phyloP scores from a whole-genome alignment of 2,888 invertebrate genomes.

The Chalcis sispes region DNA sequence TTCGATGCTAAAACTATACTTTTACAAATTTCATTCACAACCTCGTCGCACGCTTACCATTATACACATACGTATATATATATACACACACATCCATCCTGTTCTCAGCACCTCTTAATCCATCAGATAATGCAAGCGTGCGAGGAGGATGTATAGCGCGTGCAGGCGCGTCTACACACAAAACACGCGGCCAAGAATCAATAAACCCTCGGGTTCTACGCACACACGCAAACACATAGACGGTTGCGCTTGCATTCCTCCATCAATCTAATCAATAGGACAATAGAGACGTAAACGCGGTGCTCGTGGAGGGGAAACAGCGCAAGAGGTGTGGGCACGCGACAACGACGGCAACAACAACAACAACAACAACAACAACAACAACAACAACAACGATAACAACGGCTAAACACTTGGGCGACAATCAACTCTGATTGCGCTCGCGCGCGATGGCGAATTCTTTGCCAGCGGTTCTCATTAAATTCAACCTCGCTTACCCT shows the following conservation, averaged over 20 bases:
- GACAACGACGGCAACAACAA: no score
- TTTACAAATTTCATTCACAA: no score
- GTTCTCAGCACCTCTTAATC: background rate
- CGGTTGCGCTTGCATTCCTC: no score
- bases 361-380: no score
- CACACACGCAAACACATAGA: background rate
- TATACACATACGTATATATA: no score
- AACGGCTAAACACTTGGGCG: constrained; percentile 25
- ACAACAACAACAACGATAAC: no score
- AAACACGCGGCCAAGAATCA: constrained; percentile 15
- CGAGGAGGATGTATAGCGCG: no score
- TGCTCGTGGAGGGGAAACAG: background rate
- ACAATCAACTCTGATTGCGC: constrained; percentile 33
- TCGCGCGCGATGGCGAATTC: constrained; percentile 13
- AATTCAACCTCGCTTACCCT: background rate
- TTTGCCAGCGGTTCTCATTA: background rate
- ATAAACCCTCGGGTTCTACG: background rate
- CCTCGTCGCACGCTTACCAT: no score
- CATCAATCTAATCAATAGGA: constrained; percentile 17
- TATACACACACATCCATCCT: no score
- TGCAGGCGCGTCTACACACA: no score
- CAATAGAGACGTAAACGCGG: background rate
- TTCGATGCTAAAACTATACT: no score
- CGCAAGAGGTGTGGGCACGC: no score
- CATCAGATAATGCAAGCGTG: background rate